Evolutionary conservation across 2,888 invertebrate species (phyloP), one percentile per base, ranked within the genome.

Genomic region (Punctoribates punctum): DNA sequence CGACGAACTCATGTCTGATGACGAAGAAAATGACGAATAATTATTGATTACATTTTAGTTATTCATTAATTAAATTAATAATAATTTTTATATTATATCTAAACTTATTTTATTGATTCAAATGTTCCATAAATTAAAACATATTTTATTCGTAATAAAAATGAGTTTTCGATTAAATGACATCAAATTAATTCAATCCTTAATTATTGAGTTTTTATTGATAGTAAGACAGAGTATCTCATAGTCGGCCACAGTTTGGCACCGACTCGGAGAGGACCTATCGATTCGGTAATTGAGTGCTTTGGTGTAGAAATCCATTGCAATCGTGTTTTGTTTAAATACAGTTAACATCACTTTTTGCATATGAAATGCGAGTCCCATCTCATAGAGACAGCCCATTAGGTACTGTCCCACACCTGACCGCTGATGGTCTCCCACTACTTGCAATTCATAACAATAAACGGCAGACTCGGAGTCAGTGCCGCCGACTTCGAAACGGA

Each of bases 371-470:
- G 88, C 88, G 81, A 25, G 80, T 77, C 91, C 93, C 77, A 95
- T 87, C 74, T 88, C 85, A 85, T 93, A 93, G 79, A 94, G 84
- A 79, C 91, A 88, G 81, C 88, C 87, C 86, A 94, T 88, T 85
- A 94, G 87, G 82, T 91, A 91, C 82, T 90, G 90, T 5, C 95
- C 95, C 62, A 95, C 86, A 13, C 94, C 94, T 83, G 90, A 90
- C 78, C 92, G 86, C 79, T 91, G 88, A 42, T 89, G 88, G 13
- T 85, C 85, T 73, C 88, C 84, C 82, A 90, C 90, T 80, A 95
- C 86, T 84, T 96, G 95, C 79, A 95, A 87, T 84, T 95, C 95
- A 85, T 95, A 96, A 83, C 91, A 91, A 83, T 92, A 93, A 9
- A 93, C 83, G 8, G 92, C 92, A 81, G 79, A 82, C 42, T 83